Percentiles rank a stretch among this genome's conserved stretches.
Evolutionary conservation across 2,113 vertebrate species (phyloP).

Genomic region (Anhinga rufa): DNA sequence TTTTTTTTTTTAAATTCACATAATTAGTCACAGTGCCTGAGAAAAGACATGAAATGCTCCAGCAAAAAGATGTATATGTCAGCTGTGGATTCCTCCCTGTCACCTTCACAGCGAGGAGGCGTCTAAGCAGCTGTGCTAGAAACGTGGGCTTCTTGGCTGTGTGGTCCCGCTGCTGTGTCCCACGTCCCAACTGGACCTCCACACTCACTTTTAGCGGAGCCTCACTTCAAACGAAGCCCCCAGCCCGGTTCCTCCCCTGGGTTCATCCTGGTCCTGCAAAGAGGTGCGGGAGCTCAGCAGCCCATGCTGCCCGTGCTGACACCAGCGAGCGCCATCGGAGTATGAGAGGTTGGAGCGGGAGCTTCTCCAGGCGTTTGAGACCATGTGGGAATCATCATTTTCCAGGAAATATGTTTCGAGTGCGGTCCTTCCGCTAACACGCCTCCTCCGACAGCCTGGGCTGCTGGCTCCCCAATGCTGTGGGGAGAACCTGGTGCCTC

Average conservation of each 20-base stretch:
- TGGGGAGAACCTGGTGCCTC: not conserved
- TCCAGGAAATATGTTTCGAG: not conserved
- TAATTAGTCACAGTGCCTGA: slow-evolving; percentile 58
- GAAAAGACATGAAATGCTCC: slow-evolving; percentile 34
- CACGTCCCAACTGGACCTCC: not conserved
- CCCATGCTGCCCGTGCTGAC: not conserved
- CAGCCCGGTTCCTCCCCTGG: not conserved
- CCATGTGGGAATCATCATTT: not conserved
- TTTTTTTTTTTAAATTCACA: not conserved
- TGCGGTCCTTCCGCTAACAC: accelerated
- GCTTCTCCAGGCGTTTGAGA: not conserved
- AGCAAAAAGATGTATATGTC: slow-evolving; percentile 7
- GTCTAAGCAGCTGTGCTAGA: slow-evolving; percentile 17
- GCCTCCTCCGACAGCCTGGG: not conserved
- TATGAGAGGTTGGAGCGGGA: not conserved
- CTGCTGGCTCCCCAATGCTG: not conserved
- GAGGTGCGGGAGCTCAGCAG: not conserved
- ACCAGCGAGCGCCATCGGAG: not conserved
- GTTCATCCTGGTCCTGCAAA: not conserved
- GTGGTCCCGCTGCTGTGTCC: not conserved
- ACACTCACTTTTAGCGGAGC: not conserved
- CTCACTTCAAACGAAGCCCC: not conserved
- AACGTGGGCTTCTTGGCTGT: not conserved
- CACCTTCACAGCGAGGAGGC: not conserved
- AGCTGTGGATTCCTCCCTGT: slow-evolving; percentile 46